Conservation (phyloP, 2,888 invertebrate genomes). For the Tholera decimalis region DNA sequence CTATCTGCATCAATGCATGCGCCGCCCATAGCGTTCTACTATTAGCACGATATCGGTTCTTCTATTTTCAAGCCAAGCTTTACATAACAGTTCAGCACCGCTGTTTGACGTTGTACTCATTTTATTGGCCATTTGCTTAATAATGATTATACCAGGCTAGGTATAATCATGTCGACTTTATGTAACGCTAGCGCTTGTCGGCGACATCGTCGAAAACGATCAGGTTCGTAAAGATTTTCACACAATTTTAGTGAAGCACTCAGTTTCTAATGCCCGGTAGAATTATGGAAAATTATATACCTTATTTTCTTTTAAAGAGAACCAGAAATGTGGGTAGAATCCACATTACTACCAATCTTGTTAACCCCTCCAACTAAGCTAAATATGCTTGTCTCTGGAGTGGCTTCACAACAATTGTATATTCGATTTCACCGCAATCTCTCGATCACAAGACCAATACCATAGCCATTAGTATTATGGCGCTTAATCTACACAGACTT, state of each 20-base stretch:
- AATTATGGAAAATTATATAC: conserved; percentile 15
- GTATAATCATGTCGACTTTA: too few relatives aligned
- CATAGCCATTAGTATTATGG: too few relatives aligned
- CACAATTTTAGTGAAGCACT: conserved; percentile 34
- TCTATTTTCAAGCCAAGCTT: conserved; percentile 38
- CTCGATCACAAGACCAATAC: too few relatives aligned
- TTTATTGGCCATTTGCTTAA: conserved; percentile 58
- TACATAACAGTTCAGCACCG: conserved; percentile 36
- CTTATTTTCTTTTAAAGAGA: too few relatives aligned
- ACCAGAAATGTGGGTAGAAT: too few relatives aligned
- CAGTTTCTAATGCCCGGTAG: conserved; percentile 17
- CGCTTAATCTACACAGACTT: background rate
- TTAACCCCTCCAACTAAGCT: too few relatives aligned
- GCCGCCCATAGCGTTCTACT: conserved; percentile 15
- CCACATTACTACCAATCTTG: too few relatives aligned
- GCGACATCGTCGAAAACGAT: conserved; percentile 42
- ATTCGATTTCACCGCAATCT: too few relatives aligned
- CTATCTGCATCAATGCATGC: background rate
- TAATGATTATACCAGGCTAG: conserved; percentile 47
- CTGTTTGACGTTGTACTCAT: conserved; percentile 39
- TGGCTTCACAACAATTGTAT: too few relatives aligned
- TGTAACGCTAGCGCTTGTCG: conserved; percentile 48
- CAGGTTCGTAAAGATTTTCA: conserved; percentile 37
- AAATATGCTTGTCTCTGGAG: too few relatives aligned
- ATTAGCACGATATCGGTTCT: conserved; percentile 38